A percentile compares a stretch with the other conserved stretches of the same genome.
Evolutionary conservation across 2,797 vertebrate genomes (phyloP).

Genomic region (Arremon brunneinucha): DNA sequence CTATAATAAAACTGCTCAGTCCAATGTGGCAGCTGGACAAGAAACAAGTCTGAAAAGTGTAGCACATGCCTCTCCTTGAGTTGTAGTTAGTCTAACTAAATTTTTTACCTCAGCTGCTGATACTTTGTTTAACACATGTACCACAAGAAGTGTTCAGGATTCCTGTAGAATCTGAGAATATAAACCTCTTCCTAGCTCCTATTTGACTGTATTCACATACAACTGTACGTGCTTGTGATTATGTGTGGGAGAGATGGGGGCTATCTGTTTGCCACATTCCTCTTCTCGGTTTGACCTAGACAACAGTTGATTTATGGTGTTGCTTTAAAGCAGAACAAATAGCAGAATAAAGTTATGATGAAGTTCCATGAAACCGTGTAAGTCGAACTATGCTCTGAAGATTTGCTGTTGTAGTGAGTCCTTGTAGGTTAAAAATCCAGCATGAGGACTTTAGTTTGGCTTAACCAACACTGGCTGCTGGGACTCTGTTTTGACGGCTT

Average conservation of each 20-base stretch:
- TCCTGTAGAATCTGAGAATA: neutral
- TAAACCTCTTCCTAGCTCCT: neutral
- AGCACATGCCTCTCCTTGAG: neutral
- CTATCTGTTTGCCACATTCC: neutral
- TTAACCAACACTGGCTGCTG: neutral
- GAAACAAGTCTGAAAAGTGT: neutral
- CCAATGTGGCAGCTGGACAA: neutral
- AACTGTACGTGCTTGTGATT: neutral
- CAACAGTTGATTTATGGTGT: neutral
- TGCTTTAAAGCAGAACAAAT: neutral
- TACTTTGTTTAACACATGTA: neutral
- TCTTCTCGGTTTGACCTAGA: neutral
- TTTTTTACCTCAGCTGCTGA: neutral
- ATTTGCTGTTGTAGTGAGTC: neutral
- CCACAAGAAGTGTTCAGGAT: neutral
- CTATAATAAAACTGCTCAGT: neutral
- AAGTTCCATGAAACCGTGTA: neutral
- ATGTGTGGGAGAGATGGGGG: neutral
- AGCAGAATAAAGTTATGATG: neutral
- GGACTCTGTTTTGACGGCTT: neutral
- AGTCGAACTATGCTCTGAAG: fast-evolving
- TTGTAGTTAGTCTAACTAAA: neutral
- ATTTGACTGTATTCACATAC: neutral
- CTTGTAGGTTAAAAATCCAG: neutral
- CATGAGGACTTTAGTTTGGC: neutral